Conservation (phyloP, 2,888 invertebrate species). For the Leptarthrus brevirostris region DNA sequence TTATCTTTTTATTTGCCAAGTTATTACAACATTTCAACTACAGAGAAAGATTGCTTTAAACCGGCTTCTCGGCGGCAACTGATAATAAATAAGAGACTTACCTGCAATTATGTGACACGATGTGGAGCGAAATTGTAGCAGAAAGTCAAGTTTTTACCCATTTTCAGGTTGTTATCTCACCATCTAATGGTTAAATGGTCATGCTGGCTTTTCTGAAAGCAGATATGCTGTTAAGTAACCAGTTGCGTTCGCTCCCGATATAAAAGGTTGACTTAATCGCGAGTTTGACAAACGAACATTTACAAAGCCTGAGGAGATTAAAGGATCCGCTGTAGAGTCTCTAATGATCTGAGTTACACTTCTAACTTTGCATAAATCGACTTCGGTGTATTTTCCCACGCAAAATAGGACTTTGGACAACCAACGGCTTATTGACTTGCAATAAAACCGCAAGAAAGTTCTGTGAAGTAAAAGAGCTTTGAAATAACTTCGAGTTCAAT, state of each 20-base stretch:
- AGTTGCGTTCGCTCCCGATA: slow-evolving; percentile 14
- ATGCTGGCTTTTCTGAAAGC: slow-evolving; percentile 15
- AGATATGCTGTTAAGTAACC: slow-evolving; percentile 20
- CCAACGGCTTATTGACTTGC: too few relatives aligned
- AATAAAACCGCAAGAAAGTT: too few relatives aligned
- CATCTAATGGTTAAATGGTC: slow-evolving; percentile 38
- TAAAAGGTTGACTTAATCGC: slow-evolving; percentile 21
- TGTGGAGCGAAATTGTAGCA: slow-evolving; percentile 39
- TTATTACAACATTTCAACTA: slow-evolving; percentile 27
- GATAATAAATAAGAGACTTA: slow-evolving; percentile 40
- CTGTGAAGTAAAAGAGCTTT: too few relatives aligned
- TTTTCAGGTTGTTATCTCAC: slow-evolving; percentile 44
- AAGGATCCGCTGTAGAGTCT: slow-evolving; percentile 4
- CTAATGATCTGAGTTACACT: slow-evolving; percentile 2
- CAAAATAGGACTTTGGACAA: too few relatives aligned
- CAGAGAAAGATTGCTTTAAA: slow-evolving; percentile 32
- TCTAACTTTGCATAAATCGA: background rate
- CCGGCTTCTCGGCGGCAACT: slow-evolving; percentile 14
- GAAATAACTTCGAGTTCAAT: too few relatives aligned
- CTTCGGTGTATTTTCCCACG: too few relatives aligned
- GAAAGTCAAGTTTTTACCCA: slow-evolving; percentile 43
- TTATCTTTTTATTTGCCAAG: slow-evolving; percentile 24
- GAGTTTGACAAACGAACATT: slow-evolving; percentile 4
- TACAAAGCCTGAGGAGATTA: background rate
- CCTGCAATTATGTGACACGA: slow-evolving; percentile 37